Evolutionary conservation across 1,140 invertebrate species (phyloP), one percentile per base, ranked within the genome.

Genomic region (Ptiloglossa arizonensis): DNA sequence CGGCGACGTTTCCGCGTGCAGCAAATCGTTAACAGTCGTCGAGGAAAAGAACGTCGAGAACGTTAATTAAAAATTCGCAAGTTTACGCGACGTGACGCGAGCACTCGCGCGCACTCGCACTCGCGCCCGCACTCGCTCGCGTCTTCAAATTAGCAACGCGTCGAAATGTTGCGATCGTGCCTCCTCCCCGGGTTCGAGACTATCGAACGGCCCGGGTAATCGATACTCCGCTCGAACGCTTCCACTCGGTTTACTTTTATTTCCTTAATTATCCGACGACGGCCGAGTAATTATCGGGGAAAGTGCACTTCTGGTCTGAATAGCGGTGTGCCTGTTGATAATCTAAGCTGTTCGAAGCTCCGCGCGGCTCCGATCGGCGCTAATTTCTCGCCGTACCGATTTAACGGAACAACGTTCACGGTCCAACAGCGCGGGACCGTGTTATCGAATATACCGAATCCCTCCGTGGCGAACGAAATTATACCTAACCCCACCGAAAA

Each of bases 271-370:
- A 66, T 54, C 62, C 48, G 46, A 27, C 19, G 71, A 74, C 62
- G 71, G 17, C n/a, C 48, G 71, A 44, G 24, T 66, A 74, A 74
- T 66, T 66, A 74, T 66, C 60, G 48, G 35, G 38, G 24, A 74
- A 66, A 66, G 60, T 41, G 71, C 48, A 54, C 72, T 74, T 24
- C 62, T 57, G 38, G n/a, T 46, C n/a, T 67, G 62, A 46, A 67
- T 32, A 74, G 60, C 27, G 62, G 9, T 56, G 9, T 56, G 72
- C 62, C 72, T 67, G 72, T 74, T 74, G 72, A 56, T 66, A 56
- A 74, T 67, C 48, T 35, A 2, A 50, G 60, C 38, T 67, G 44
- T 74, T 64, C 54, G 72, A 67, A 44, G 5, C 41, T 27, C 29
- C 13, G 13, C 29, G n/a, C 44, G 22, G 6, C 59, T 24, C 46